Evolutionary conservation across 2,113 vertebrate genomes (phyloP), one percentile per base, ranked within the genome.

Genomic region (Pantherophis guttatus): DNA sequence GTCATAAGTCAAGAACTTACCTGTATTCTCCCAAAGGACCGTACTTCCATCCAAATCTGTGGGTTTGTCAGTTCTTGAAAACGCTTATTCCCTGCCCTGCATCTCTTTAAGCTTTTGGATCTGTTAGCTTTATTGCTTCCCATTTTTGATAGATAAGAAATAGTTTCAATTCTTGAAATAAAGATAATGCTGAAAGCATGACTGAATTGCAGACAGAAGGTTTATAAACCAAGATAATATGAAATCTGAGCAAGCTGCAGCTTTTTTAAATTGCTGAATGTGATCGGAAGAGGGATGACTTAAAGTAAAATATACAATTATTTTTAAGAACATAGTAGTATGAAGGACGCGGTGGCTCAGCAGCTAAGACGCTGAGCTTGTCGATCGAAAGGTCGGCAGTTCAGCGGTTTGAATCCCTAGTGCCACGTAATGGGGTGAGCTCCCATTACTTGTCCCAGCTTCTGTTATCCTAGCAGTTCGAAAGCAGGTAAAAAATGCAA

Each of bases 1-100:
- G 5, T 70, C 13, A 0, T 33, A 70, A 15, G 13, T 70, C 12
- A 33, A 70, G 65, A 6, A 33, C 65, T 62, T 33, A 33, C 13
- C 65, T 70, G 65, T 70, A 4, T 92, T 39, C 88, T 8, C 91
- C 93, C 92, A 50, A 2, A 92, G 48, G 94, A 33, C 6, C 7
- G 1, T 95, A 90, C 94, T 95, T 54, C 58, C 92, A 70, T 75
- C 44, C 93, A 59, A 94, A 95, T 3, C 70, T 93, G 81, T 44
- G 93, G 53, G 70, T 94, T 94, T 90, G 93, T 0, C 8, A 44
- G n/a, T 15, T 62, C 48, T 91, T 39, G 44, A 9, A 86, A 93
- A n/a, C 90, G 90, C 89, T 75, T 89, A 55, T 0, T 44, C 21
- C 95, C 93, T 39, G 53, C 75, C 12, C 88, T 59, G 21, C 86